phyloP scores from a whole-genome alignment of 1,140 invertebrate genomes.

The Potamilus streckersoni region DNA sequence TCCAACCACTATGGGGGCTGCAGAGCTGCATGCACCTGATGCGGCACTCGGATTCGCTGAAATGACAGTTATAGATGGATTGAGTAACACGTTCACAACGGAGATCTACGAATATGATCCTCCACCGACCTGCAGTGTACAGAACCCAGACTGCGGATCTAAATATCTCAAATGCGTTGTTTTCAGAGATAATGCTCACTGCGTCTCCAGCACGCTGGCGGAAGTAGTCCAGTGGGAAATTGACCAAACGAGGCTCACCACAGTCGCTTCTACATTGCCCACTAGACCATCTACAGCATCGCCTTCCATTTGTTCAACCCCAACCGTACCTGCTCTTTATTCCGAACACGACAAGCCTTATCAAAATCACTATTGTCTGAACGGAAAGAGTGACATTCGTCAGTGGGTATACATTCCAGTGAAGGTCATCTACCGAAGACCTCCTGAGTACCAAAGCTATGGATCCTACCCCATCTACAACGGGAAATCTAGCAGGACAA shows the following conservation, averaged over 20 bases:
- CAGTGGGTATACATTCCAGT: conserved; percentile 57
- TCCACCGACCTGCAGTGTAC: conserved; percentile 39
- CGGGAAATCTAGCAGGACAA: conserved; percentile 28
- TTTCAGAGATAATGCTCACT: not conserved
- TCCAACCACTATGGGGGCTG: conserved; percentile 25
- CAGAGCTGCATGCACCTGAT: conserved; percentile 29
- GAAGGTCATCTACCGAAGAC: conserved; percentile 50
- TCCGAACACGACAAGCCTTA: conserved; percentile 11
- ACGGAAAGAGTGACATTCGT: conserved; percentile 49
- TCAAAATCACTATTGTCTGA: conserved; percentile 58
- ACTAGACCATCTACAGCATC: conserved; percentile 11
- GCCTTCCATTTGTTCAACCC: no score
- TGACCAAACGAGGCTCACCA: conserved; percentile 3
- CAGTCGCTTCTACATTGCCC: conserved; percentile 21
- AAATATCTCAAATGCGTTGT: conserved; percentile 37
- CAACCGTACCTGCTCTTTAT: not conserved
- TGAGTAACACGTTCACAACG: conserved; percentile 37
- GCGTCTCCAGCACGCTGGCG: conserved; percentile 15
- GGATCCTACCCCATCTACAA: conserved; percentile 47
- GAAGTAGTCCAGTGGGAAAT: conserved; percentile 25
- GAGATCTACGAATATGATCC: conserved; percentile 47
- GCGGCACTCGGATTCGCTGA: conserved; percentile 36
- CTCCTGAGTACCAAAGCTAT: conserved; percentile 46
- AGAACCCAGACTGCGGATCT: conserved; percentile 45
- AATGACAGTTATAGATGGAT: conserved; percentile 45